Percentiles rank a stretch among this genome's conserved stretches.
Conservation (phyloP, 2,888 invertebrate genomes). For the Alloscopus bannaensis region DNA sequence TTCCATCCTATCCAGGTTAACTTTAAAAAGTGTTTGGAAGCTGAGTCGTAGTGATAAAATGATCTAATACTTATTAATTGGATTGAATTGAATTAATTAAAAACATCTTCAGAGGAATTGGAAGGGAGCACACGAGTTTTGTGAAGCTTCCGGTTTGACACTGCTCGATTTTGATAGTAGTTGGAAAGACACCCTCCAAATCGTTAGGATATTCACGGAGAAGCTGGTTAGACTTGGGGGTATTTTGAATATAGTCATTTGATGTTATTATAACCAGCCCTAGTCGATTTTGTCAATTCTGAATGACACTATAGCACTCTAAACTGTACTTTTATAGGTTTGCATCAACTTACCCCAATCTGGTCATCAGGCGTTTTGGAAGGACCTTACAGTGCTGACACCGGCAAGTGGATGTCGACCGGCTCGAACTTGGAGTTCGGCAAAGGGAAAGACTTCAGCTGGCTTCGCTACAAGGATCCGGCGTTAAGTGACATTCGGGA, state of each 20-base stretch:
- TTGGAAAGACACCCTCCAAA: constrained; percentile 18
- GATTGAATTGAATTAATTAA: no score
- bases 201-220: constrained; percentile 11
- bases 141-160: constrained; percentile 8
- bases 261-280: not conserved
- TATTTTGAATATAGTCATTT: constrained; percentile 1
- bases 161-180: constrained; percentile 40
- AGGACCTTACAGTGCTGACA: constrained; percentile 3
- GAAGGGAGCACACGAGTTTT: constrained; percentile 21
- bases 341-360: constrained; percentile 37
- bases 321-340: constrained; percentile 13
- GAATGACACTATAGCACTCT: not conserved
- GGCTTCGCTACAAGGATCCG: constrained; percentile 4
- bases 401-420: constrained; percentile 30
- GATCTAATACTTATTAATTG: no score
- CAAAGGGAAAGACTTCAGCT: not conserved
- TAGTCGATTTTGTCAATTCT: no score
- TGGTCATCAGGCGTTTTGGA: constrained; percentile 37
- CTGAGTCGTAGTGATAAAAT: no score
- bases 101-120: constrained; percentile 33
- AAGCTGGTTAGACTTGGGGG: constrained; percentile 34
- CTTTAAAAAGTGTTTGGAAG: no score
- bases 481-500: constrained; percentile 7
- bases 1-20: constrained; percentile 38
- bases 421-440: not conserved